These are phyloP conservation scores for Himalopsyche phryganea DNA, from an alignment of 1,140 invertebrate genomes.

Conservation along the genomic window DNA sequence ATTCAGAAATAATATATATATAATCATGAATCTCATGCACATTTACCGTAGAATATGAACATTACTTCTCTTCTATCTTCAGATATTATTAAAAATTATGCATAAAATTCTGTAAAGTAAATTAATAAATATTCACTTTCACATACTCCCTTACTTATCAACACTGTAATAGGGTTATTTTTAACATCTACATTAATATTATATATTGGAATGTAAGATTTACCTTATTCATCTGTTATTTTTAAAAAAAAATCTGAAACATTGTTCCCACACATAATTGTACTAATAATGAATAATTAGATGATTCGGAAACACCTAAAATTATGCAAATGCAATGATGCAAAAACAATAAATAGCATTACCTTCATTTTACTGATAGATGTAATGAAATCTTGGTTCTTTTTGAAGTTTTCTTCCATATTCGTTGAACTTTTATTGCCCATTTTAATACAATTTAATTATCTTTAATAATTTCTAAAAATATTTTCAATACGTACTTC, in stretches of 20 bases:
- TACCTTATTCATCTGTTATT: too few relatives aligned
- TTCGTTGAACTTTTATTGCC: conserved; percentile 33
- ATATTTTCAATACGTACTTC: background rate
- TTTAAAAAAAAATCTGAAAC: too few relatives aligned
- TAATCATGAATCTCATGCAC: background rate
- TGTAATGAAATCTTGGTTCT: conserved; percentile 70
- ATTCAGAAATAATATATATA: background rate
- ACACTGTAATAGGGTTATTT: too few relatives aligned
- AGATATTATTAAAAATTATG: background rate
- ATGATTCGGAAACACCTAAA: too few relatives aligned
- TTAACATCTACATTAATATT: too few relatives aligned
- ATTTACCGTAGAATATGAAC: background rate
- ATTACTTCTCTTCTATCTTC: background rate
- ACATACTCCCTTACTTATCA: too few relatives aligned
- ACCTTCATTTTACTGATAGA: conserved; percentile 64
- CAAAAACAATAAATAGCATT: conserved; percentile 31
- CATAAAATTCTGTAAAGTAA: background rate
- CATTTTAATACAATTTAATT: conserved; percentile 22
- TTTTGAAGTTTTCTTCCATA: conserved; percentile 56
- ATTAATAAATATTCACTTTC: too few relatives aligned
- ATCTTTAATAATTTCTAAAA: background rate
- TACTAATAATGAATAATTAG: too few relatives aligned
- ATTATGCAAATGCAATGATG: too few relatives aligned
- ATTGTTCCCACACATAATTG: too few relatives aligned
- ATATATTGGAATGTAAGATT: too few relatives aligned